A percentile compares a stretch with the other conserved stretches of the same genome.
Conservation (phyloP, 2,113 vertebrate genomes). For the rabbit (Oryctolagus cuniculus) region DNA sequence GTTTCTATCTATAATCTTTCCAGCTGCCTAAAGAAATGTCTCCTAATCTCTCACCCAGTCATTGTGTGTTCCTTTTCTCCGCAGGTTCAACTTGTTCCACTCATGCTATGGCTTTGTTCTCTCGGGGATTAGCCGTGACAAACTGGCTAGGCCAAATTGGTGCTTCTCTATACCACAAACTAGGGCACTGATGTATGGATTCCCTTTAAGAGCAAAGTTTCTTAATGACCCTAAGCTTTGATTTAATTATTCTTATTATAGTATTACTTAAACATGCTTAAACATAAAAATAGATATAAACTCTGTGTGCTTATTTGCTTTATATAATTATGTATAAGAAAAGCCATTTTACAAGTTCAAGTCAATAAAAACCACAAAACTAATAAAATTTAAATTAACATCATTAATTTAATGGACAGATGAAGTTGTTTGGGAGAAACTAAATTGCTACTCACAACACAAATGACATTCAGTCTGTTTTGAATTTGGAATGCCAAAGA, state of each 20-base stretch:
- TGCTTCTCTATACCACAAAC: neutral
- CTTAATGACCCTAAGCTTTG: constrained; percentile 62
- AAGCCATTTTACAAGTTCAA: constrained; percentile 72
- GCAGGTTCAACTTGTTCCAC: neutral
- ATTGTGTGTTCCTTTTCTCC: constrained; percentile 25
- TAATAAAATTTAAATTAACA: constrained; percentile 77
- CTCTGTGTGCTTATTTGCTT: constrained; percentile 42
- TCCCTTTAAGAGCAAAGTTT: constrained; percentile 49
- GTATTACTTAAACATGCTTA: constrained; percentile 69
- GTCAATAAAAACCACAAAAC: constrained; percentile 70
- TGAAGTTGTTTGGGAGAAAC: constrained; percentile 66
- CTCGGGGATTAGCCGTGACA: constrained; percentile 50
- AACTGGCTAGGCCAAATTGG: neutral
- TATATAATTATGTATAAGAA: constrained; percentile 61
- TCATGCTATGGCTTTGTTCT: constrained; percentile 49
- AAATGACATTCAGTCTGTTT: constrained; percentile 62
- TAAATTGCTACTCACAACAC: constrained; percentile 55
- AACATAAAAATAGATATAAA: constrained; percentile 75
- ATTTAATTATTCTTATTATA: constrained; percentile 75
- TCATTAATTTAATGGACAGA: constrained; percentile 77
- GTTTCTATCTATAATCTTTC: neutral
- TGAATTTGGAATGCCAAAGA: constrained; percentile 20
- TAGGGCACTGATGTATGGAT: neutral
- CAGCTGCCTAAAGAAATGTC: constrained; percentile 53
- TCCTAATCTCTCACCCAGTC: neutral